Evolutionary conservation across 2,888 invertebrate genomes (phyloP), one percentile per base, ranked within the genome.

Genomic region (Odontomyia ornata): DNA sequence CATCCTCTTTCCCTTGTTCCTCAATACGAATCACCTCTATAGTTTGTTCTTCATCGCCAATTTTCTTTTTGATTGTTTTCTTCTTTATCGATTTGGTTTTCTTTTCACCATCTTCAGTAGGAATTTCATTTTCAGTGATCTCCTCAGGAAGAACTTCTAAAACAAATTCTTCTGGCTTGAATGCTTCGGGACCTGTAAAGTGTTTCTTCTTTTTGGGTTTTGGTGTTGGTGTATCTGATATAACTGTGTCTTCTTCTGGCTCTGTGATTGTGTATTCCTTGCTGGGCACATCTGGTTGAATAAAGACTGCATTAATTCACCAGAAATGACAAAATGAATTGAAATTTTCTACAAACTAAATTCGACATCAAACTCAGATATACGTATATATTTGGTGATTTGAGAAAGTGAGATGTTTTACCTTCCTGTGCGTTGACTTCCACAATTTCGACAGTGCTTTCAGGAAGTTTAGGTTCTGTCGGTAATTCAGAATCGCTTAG

Each of bases 221-320:
- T 73, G 79, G 79, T 75, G 81, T 80, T 79, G 81, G 83, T 85
- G 83, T 85, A 76, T 85, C 65, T 73, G 27, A 43, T 57, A 60
- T 30, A 71, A 60, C 83, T 85, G 81, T 81, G 83, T 84, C 73
- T 83, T 86, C 86, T 83, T 86, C 86, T 80, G 86, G 86, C 84
- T 86, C 86, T 82, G 83, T 85, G 82, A 86, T 86, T 80, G 86
- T 86, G 86, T 84, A 84, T 79, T 83, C 82, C 84, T 84, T 84
- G 84, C 82, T 84, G 84, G 83, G 83, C 82, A 83, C 82, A 82
- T 84, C 84, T 84, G 83, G 83, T 81, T 83, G 79, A 82, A 80
- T 82, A 80, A 83, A 80, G 81, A 83, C 82, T 84, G 80, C 65
- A 71, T 57, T 65, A 75, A 47, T 47, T 18, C 13, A 30, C 27